Evolutionary conservation across 2,797 vertebrate genomes (phyloP).

Genomic region (Aselliscus stoliczkanus): DNA sequence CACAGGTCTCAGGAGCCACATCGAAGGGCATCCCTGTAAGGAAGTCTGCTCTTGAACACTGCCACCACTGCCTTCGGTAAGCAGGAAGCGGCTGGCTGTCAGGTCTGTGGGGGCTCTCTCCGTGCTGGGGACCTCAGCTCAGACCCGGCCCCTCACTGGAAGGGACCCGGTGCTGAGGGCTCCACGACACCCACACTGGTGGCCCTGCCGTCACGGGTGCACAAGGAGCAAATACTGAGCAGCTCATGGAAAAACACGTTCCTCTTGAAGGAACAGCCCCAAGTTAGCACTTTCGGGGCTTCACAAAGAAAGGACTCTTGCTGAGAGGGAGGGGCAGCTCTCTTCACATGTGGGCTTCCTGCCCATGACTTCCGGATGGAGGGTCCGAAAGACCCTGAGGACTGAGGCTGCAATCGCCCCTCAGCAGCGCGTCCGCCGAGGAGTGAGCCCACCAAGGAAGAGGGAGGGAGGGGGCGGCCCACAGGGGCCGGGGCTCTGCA

Average conservation of each 20-base stretch:
- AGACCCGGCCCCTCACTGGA: accelerated
- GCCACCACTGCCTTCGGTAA: accelerated
- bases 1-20: background rate
- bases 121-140: background rate
- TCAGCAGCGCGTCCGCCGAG: accelerated
- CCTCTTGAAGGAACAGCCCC: background rate
- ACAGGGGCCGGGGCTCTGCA: background rate
- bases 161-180: accelerated
- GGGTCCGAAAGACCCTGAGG: background rate
- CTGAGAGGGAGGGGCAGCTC: no score
- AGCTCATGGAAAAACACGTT: background rate
- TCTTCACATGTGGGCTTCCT: background rate
- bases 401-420: accelerated
- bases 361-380: no score
- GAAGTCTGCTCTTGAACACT: no score
- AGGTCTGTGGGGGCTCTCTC: no score
- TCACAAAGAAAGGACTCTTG: background rate
- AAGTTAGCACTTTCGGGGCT: background rate
- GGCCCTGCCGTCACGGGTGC: background rate
- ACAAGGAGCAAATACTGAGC: background rate
- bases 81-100: background rate
- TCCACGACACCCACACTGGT: background rate
- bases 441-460: background rate
- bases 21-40: accelerated
- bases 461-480: background rate